A percentile compares a stretch with the other conserved stretches of the same genome.
phyloP scores from a whole-genome alignment of 2,888 invertebrate species.

The Nipponacmea schrenckii region DNA sequence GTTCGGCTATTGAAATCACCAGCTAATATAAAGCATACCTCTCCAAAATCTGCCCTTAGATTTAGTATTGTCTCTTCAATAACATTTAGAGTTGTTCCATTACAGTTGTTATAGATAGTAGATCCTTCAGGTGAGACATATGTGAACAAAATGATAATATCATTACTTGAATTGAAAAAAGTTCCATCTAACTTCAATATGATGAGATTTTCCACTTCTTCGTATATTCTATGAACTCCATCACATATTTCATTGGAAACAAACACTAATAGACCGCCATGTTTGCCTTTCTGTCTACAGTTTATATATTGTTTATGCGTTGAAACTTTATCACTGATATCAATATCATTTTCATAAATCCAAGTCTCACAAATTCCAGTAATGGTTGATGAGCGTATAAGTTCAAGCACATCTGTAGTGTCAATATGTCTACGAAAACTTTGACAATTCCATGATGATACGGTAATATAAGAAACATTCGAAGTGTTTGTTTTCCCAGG shows the following conservation, averaged over 20 bases:
- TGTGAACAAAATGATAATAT: too few relatives aligned
- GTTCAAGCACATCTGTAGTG: neutral
- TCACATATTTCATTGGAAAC: too few relatives aligned
- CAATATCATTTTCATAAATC: neutral
- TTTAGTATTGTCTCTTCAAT: neutral
- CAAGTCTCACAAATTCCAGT: neutral
- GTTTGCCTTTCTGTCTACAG: neutral
- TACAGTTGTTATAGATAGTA: too few relatives aligned
- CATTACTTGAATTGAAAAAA: too few relatives aligned
- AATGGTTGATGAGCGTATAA: neutral
- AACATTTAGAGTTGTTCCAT: neutral
- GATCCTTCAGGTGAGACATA: neutral
- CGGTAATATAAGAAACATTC: neutral
- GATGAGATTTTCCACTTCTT: neutral
- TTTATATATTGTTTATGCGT: neutral
- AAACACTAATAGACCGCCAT: neutral
- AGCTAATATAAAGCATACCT: neutral
- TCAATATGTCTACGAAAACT: neutral
- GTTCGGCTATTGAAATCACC: too few relatives aligned
- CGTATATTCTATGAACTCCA: too few relatives aligned
- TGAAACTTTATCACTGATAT: neutral
- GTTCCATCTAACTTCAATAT: neutral
- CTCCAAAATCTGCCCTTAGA: neutral
- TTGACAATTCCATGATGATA: too few relatives aligned
- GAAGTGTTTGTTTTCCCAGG: too few relatives aligned